Conservation (phyloP, 2,113 vertebrate genomes). For the Muscicapa adusta region DNA sequence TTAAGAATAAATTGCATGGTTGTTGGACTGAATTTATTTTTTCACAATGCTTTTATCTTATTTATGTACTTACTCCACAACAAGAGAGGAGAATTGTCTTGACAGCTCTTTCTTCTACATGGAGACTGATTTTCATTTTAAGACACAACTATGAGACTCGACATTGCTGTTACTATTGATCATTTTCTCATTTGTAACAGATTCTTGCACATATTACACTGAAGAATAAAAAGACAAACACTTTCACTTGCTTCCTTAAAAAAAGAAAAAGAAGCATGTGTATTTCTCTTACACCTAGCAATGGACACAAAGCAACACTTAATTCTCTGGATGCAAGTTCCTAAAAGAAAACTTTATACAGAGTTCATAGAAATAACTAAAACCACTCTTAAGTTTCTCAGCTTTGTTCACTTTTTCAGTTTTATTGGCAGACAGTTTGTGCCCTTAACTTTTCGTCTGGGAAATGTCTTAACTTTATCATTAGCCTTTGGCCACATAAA, state of each 20-base stretch:
- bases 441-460: background rate
- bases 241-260: background rate
- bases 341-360: background rate
- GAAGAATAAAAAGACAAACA: background rate
- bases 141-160: background rate
- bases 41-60: conserved; percentile 11
- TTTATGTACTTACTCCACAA: conserved; percentile 15
- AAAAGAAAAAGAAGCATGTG: background rate
- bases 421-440: background rate
- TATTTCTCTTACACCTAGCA: background rate
- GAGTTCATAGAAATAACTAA: background rate
- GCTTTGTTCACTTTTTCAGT: background rate
- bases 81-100: background rate
- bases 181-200: background rate
- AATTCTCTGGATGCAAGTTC: background rate
- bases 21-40: background rate
- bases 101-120: background rate
- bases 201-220: background rate
- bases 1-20: conserved; percentile 11
- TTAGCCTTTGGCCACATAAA: background rate
- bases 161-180: background rate
- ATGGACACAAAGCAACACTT: background rate
- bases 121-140: background rate
- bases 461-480: background rate
- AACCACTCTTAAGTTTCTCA: background rate